Evolutionary conservation across 1,140 invertebrate genomes (phyloP), one percentile per base, ranked within the genome.

Genomic region (Pogonognathellus flavescens): DNA sequence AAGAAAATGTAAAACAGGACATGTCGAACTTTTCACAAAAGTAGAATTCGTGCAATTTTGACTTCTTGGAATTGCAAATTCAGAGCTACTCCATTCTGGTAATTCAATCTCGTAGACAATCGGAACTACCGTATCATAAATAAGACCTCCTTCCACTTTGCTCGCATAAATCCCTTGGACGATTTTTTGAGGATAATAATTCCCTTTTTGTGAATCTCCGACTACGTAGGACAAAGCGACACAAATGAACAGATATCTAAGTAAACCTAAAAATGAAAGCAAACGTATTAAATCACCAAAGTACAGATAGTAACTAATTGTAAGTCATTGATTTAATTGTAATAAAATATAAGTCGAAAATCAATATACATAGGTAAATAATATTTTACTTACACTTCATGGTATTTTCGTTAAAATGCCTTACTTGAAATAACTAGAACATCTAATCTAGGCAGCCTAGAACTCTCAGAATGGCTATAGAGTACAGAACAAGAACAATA

Each of bases 121-220:
- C 60, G 81, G 81, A 41, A 60, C 22, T 11, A 82, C 81, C 20
- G 81, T 41, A 18, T 82, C 31, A 50, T 82, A 82, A 10, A 82
- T 16, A 1, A 76, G 10, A 72, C 25, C 16, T 50, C 41, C 70
- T 18, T 16, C 41, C 8, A 50, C 25, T 49, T 41, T 8, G 10
- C 16, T 50, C 0, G 41, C 31, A 31, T 76, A 76, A 10, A 76
- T 76, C 0, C 70, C 70, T 10, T 41, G 22, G 0, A 76, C 70
- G 5, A 76, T 50, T n/a, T 49, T 76, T n/a, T 31, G 49, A 8
- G 70, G n/a, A n/a, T n/a, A 4, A 16, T 76, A 76, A 1, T 14
- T 25, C 0, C 16, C 0, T 11, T 49, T 76, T 8, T 76, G 31
- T n/a, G 70, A 3, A 50, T 76, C 41, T n/a, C 70, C 70, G 6